phyloP scores from a whole-genome alignment of 1,140 invertebrate species.

The Portunus trituberculatus region DNA sequence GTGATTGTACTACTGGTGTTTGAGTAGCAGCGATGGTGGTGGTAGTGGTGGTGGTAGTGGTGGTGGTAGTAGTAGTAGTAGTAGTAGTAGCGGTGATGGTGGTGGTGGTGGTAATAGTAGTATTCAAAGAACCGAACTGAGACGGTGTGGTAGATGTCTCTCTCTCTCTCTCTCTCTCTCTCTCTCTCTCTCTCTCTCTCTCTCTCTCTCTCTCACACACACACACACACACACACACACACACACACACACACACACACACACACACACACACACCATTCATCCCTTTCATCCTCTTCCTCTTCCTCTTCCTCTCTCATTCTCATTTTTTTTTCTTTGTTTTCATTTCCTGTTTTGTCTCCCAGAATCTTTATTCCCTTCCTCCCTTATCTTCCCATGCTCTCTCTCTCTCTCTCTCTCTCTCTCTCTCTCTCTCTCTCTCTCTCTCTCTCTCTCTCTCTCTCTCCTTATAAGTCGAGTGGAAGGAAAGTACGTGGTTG shows the following conservation, averaged over 20 bases:
- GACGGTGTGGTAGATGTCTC: background rate
- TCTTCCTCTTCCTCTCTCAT: background rate
- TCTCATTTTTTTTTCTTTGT: background rate
- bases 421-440: background rate
- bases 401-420: background rate
- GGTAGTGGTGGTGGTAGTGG: too few relatives aligned
- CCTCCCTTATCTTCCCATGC: background rate
- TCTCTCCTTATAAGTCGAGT: background rate
- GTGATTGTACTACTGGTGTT: too few relatives aligned
- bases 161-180: too few relatives aligned
- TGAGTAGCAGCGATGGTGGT: too few relatives aligned
- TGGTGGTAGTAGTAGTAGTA: too few relatives aligned
- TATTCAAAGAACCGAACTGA: background rate
- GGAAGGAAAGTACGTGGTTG: background rate
- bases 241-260: slow-evolving; percentile 17
- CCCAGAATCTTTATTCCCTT: background rate
- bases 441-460: background rate
- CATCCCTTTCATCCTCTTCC: too few relatives aligned
- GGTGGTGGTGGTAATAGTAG: too few relatives aligned
- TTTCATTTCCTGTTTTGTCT: background rate
- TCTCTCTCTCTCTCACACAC: too few relatives aligned
- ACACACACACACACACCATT: background rate
- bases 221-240: slow-evolving; percentile 9
- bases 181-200: too few relatives aligned
- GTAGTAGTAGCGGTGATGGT: too few relatives aligned